phyloP scores from a whole-genome alignment of 2,888 invertebrate species.

The Dasysyrphus albostriatus region DNA sequence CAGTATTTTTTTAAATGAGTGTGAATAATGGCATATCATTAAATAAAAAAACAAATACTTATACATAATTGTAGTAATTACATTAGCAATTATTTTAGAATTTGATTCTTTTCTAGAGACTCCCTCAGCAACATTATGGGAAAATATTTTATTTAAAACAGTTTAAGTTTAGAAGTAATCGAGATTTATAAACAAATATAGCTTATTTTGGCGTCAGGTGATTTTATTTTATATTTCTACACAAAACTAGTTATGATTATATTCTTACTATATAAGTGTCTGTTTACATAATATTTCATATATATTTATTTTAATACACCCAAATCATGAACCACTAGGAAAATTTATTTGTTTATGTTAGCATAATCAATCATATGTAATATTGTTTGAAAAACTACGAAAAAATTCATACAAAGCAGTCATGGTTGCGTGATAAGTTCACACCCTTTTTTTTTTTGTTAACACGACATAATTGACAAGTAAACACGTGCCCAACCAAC shows the following conservation, averaged over 20 bases:
- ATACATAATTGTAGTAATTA: not conserved
- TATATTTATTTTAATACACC: not conserved
- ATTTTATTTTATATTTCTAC: too few relatives aligned
- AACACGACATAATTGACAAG: slow-evolving; percentile 1
- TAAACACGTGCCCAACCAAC: slow-evolving; percentile 12
- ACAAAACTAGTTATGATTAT: too few relatives aligned
- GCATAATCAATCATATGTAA: slow-evolving; percentile 3
- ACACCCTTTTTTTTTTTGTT: slow-evolving; percentile 17
- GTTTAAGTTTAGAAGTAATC: too few relatives aligned
- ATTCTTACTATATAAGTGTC: too few relatives aligned
- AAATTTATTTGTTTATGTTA: not conserved
- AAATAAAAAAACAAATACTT: not conserved
- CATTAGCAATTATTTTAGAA: not conserved
- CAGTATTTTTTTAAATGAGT: slow-evolving; percentile 21
- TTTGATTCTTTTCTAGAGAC: not conserved
- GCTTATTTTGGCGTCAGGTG: too few relatives aligned
- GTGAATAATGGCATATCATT: slow-evolving; percentile 18
- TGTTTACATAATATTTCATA: too few relatives aligned
- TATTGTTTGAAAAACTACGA: not conserved
- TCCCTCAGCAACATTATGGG: too few relatives aligned
- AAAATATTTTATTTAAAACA: too few relatives aligned
- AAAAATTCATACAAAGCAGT: not conserved
- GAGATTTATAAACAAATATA: too few relatives aligned
- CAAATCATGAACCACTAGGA: not conserved
- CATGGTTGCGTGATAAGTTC: slow-evolving; percentile 26